Percentiles rank a stretch among this genome's conserved stretches.
Evolutionary conservation across 2,797 vertebrate genomes (phyloP).

Genomic region (Parambassis ranga): DNA sequence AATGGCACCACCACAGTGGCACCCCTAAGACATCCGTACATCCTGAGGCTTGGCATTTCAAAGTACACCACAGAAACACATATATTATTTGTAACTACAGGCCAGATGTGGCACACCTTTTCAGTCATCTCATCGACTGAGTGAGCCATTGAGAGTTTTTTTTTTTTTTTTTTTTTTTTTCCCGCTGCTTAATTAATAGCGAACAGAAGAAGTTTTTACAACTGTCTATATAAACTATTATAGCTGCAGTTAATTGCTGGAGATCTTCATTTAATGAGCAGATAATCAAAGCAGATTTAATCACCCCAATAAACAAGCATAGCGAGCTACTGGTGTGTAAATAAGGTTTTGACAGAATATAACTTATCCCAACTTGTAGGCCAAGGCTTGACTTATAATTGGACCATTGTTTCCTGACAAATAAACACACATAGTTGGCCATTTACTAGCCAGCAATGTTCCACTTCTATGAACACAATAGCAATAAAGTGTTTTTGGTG

Average conservation of each 20-base stretch:
- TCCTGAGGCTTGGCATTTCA: constrained; percentile 39
- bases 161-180: neutral
- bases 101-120: constrained; percentile 18
- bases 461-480: constrained; percentile 34
- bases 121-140: constrained; percentile 9
- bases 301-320: constrained; percentile 46
- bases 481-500: constrained; percentile 27
- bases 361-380: constrained; percentile 27
- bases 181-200: constrained; percentile 6
- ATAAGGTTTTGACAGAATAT: constrained; percentile 45
- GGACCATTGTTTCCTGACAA: constrained; percentile 53
- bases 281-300: constrained; percentile 36
- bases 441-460: constrained; percentile 44
- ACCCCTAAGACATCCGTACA: constrained; percentile 37
- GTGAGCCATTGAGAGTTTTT: neutral
- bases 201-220: constrained; percentile 28
- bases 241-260: constrained; percentile 31
- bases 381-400: constrained; percentile 56
- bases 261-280: constrained; percentile 50
- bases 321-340: constrained; percentile 13
- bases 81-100: neutral
- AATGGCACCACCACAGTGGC: no score
- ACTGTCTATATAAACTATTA: constrained; percentile 26
- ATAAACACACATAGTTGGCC: constrained; percentile 25
- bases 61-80: constrained; percentile 22